Evolutionary conservation across 2,113 vertebrate genomes (phyloP), one percentile per base, ranked within the genome.

Genomic region (Triplophysa dalaica): DNA sequence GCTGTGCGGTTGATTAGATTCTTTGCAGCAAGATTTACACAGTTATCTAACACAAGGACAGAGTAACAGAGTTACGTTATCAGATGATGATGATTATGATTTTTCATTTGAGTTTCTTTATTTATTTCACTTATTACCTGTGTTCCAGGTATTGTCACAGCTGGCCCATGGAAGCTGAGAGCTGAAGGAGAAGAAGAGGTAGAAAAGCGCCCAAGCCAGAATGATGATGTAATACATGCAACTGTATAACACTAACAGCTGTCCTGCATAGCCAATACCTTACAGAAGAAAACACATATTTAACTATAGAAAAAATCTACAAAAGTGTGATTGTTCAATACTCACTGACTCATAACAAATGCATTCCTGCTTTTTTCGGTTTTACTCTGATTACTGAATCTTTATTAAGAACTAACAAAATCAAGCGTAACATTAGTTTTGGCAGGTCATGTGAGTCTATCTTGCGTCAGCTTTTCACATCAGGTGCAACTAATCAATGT

Each of bases 121-220:
- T 63, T 69, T n/a, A 19, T 12, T 63, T 26, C 4, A 19, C 16
- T 45, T 66, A 21, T 29, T 62, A 85, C 96, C 94, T 92, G 96
- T 94, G 83, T 98, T 98, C 96, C 96, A 98, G 78, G 87, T 26
- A 63, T 97, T 95, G 87, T 85, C 84, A 79, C 96, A 98, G 64
- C 43, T 94, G 6, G 93, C 89, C 95, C 95, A 97, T 0, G 96
- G 91, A 12, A 97, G 91, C 75, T 93, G 87, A 1, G 93, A 76
- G 62, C 87, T 90, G 84, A 97, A 97, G 88, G 95, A 97, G 83
- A 93, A 95, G 81, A 95, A 92, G 8, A 98, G 86, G 83, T 96
- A 99, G 84, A 97, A 93, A 19, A 97, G 81, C 14, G 94, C 93
- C 95, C 97, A 98, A 79, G 95, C 87, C 2, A 97, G 90, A 84